Evolutionary conservation across 2,797 vertebrate species (phyloP).

Genomic region (Hoplostethus mediterraneus): DNA sequence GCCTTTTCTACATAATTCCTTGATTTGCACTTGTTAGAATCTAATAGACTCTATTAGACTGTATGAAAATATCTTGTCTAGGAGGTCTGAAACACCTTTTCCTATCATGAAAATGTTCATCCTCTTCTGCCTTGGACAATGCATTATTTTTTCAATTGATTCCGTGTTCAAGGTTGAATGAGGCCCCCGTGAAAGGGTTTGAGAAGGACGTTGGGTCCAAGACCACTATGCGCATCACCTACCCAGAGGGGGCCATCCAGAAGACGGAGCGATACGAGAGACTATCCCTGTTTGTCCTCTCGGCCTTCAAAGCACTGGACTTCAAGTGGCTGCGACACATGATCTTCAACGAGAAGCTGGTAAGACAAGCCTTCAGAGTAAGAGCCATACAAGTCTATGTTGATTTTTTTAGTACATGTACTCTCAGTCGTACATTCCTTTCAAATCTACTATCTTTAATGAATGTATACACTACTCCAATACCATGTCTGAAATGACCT

Average conservation of each 20-base stretch:
- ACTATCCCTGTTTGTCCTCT: slow-evolving; percentile 92
- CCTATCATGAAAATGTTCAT: not conserved
- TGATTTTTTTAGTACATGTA: not conserved
- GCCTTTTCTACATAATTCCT: too few relatives aligned
- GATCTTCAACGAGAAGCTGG: slow-evolving; percentile 92
- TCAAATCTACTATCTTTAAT: too few relatives aligned
- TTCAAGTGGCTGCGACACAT: slow-evolving; percentile 94
- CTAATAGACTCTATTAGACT: too few relatives aligned
- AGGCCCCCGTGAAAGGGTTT: slow-evolving; percentile 91
- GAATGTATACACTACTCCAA: too few relatives aligned
- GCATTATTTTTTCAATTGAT: slow-evolving; percentile 7
- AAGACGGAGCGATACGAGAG: slow-evolving; percentile 89
- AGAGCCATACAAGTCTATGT: not conserved
- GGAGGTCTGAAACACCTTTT: not conserved
- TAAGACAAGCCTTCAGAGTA: slow-evolving; percentile 70
- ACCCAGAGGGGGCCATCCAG: slow-evolving; percentile 95
- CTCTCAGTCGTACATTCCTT: too few relatives aligned
- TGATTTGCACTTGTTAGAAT: too few relatives aligned
- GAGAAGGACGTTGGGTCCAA: slow-evolving; percentile 94
- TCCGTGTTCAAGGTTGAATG: slow-evolving; percentile 87
- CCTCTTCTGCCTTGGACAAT: not conserved
- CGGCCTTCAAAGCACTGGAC: slow-evolving; percentile 94
- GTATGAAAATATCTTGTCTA: too few relatives aligned
- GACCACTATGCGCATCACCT: slow-evolving; percentile 94
- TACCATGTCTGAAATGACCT: too few relatives aligned